Conservation (phyloP, 2,113 vertebrate genomes). For the Gulo gulo region DNA sequence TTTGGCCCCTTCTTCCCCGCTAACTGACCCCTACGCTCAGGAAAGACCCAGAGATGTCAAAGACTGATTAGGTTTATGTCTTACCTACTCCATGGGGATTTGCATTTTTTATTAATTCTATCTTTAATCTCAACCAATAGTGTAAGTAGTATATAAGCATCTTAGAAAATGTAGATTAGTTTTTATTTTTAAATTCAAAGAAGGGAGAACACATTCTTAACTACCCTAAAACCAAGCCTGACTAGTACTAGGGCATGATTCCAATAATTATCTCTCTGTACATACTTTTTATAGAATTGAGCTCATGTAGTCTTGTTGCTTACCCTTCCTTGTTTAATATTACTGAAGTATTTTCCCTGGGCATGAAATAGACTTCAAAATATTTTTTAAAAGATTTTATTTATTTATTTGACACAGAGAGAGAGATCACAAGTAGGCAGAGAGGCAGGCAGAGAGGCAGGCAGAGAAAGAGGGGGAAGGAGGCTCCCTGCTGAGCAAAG, state of each 20-base stretch:
- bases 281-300: slow-evolving; percentile 21
- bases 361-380: not conserved
- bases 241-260: not conserved
- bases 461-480: too few relatives aligned
- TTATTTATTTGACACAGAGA: too few relatives aligned
- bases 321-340: not conserved
- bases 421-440: too few relatives aligned
- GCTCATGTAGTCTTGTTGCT: not conserved
- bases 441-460: too few relatives aligned
- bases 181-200: not conserved
- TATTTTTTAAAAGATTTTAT: not conserved
- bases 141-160: slow-evolving; percentile 18
- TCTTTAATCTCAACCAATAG: not conserved
- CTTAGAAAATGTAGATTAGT: slow-evolving; percentile 10
- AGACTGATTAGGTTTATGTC: slow-evolving; percentile 31
- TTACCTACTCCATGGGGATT: not conserved
- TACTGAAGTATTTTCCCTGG: not conserved
- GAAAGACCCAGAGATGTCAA: slow-evolving; percentile 48
- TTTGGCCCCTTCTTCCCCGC: not conserved
- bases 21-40: slow-evolving; percentile 1
- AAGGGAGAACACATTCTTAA: not conserved
- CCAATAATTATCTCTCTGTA: not conserved
- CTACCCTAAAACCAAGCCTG: not conserved
- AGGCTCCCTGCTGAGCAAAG: too few relatives aligned
- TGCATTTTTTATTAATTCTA: slow-evolving; percentile 28